Evolutionary conservation across 2,888 invertebrate genomes (phyloP).

Genomic region (Rhodophaea formosa): DNA sequence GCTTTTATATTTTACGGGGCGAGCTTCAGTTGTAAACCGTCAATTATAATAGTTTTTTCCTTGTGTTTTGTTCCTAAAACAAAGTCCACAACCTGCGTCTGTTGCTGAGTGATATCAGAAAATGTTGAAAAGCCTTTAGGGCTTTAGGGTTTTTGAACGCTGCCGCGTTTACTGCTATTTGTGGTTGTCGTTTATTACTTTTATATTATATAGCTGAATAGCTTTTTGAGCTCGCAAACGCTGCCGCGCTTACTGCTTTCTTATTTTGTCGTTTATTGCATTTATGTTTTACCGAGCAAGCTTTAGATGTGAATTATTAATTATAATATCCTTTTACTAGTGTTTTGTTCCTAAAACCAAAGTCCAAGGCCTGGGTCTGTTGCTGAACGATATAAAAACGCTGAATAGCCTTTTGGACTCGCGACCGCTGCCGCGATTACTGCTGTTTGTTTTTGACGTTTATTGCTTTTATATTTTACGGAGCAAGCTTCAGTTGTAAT

Average conservation of each 20-base stretch:
- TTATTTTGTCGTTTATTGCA: conserved; percentile 73
- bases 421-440: conserved; percentile 67
- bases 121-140: too few species aligned
- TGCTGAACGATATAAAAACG: conserved; percentile 51
- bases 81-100: too few species aligned
- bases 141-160: too few species aligned
- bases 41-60: not conserved
- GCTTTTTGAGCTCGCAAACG: conserved; percentile 60
- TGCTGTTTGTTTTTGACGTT: conserved; percentile 69
- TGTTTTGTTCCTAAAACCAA: conserved; percentile 28
- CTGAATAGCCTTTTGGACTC: conserved; percentile 59
- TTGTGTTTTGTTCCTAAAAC: conserved; percentile 26
- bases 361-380: not conserved
- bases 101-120: too few species aligned
- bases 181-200: too few species aligned
- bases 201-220: conserved; percentile 59
- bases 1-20: conserved; percentile 70
- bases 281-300: too few species aligned
- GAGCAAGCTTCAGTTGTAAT: conserved; percentile 53
- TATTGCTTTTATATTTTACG: conserved; percentile 75
- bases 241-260: conserved; percentile 66
- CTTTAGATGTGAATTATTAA: too few species aligned
- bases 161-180: too few species aligned
- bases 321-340: not conserved
- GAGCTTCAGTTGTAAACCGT: conserved; percentile 53